phyloP scores from a whole-genome alignment of 2,888 invertebrate genomes.

The Torymus aiolomorphi region DNA sequence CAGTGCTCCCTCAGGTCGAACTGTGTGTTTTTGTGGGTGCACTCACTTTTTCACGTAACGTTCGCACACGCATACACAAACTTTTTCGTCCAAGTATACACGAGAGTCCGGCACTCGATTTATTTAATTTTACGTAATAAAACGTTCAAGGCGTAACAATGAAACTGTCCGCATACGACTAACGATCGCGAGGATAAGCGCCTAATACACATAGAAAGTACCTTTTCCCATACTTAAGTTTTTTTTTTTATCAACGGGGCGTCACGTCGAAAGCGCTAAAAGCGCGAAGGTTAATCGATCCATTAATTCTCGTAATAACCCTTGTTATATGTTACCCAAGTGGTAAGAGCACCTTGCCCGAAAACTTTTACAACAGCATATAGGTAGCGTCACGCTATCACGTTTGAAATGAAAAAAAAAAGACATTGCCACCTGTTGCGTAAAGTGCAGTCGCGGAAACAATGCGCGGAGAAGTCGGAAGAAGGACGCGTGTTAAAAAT shows the following conservation, averaged over 20 bases:
- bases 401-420: constrained; percentile 4
- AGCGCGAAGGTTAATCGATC: constrained; percentile 37
- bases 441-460: constrained; percentile 21
- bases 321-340: constrained; percentile 13
- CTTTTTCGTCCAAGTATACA: not conserved
- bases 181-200: constrained; percentile 33
- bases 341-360: constrained; percentile 18
- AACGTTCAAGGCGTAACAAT: not conserved
- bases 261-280: not conserved
- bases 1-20: not conserved
- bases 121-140: constrained; percentile 23
- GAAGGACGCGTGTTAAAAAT: no score
- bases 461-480: not conserved
- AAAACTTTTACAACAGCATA: constrained; percentile 33
- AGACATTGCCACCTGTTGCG: constrained; percentile 11
- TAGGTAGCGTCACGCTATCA: not conserved
- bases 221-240: not conserved
- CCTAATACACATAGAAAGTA: constrained; percentile 37
- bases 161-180: not conserved
- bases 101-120: not conserved
- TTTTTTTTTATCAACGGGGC: not conserved
- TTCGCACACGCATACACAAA: not conserved
- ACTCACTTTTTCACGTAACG: not conserved
- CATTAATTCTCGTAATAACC: constrained; percentile 46
- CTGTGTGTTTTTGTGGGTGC: not conserved